Evolutionary conservation across 2,888 invertebrate species (phyloP).

Genomic region (Sipunculus nudus): DNA sequence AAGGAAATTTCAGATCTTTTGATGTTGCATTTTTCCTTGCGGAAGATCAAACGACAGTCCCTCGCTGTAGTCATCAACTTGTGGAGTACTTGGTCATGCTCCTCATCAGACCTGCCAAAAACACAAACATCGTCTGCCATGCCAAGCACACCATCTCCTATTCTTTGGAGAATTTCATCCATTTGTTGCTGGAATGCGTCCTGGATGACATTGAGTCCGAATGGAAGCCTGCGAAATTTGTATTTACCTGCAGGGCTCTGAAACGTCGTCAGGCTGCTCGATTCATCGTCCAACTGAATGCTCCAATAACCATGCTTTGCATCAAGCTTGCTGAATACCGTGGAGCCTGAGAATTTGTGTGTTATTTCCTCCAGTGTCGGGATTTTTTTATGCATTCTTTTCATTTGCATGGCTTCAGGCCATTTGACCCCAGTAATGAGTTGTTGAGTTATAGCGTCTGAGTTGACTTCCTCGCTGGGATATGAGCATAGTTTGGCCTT

Average conservation of each 20-base stretch:
- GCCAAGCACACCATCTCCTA: neutral
- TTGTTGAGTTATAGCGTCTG: too few species aligned
- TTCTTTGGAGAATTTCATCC: slow-evolving; percentile 1
- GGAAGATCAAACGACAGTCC: slow-evolving; percentile 1
- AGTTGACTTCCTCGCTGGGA: too few species aligned
- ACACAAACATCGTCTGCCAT: slow-evolving; percentile 10
- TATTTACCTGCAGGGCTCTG: slow-evolving; percentile 9
- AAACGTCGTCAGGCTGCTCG: slow-evolving; percentile 16
- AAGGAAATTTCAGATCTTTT: slow-evolving; percentile 18
- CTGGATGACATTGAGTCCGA: slow-evolving; percentile 7
- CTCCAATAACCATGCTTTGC: slow-evolving; percentile 33
- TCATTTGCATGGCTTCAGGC: too few species aligned
- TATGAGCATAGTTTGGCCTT: too few species aligned
- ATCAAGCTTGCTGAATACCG: slow-evolving; percentile 22
- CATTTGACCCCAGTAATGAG: too few species aligned
- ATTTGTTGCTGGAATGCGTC: slow-evolving; percentile 11
- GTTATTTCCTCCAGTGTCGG: slow-evolving; percentile 27
- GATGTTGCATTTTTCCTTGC: neutral
- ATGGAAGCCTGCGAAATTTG: slow-evolving; percentile 5
- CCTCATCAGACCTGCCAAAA: neutral
- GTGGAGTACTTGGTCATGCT: slow-evolving; percentile 3
- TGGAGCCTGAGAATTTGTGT: slow-evolving; percentile 19
- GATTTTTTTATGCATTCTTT: slow-evolving; percentile 13
- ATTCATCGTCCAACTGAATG: slow-evolving; percentile 10
- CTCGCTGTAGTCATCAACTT: neutral